Base-by-base conservation (phyloP, 2,888 invertebrate species). In the Pseudanteris insignis region DNA sequence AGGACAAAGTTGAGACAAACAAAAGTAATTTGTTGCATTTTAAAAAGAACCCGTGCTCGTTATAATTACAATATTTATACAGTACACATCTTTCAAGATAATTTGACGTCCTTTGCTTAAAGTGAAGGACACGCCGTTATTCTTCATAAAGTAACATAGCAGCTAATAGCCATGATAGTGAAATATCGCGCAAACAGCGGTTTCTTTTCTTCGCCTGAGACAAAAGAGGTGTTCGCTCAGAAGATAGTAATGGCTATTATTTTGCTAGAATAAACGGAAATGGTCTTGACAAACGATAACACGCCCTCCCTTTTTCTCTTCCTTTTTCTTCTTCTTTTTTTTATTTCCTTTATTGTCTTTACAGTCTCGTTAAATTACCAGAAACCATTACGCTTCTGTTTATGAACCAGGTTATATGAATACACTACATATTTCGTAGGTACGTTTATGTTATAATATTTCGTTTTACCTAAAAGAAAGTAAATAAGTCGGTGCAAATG, bases 151-250 rank as follows among this genome's bases (percentile, higher is more conserved):
- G 59, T 62, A 70, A 65, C 71, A 73, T 70, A 71, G 70, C 64
- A 69, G 70, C 73, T 74, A 76, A 75, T 73, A 73, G 71, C 71
- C 66, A 70, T 68, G 74, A 75, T 74, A 71, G 70, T 76, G 71
- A 76, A 74, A 74, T 75, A 76, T 75, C 68, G 68, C 68, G 63
- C 55, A 55, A 61, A 64, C 50, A 59, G 65, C 55, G 63, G 67
- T 55, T 63, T 55, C 59, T 63, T 63, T 55, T 59, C 59, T 55
- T 54, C 59, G 51, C 54, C 46, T 43, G 41, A 64, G 57, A 60
- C 60, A 64, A 60, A 64, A 34, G 60, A 51, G 60, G 57, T 51
- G 57, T 60, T 64, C 60, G 24, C 44, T 55, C 63, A 59, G 57
- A 64, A 64, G 64, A 60, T 57, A 64, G 60, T 60, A 60, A 59